Evolutionary conservation across 2,797 vertebrate genomes (phyloP).

Genomic region (Lagorchestes hirsutus): DNA sequence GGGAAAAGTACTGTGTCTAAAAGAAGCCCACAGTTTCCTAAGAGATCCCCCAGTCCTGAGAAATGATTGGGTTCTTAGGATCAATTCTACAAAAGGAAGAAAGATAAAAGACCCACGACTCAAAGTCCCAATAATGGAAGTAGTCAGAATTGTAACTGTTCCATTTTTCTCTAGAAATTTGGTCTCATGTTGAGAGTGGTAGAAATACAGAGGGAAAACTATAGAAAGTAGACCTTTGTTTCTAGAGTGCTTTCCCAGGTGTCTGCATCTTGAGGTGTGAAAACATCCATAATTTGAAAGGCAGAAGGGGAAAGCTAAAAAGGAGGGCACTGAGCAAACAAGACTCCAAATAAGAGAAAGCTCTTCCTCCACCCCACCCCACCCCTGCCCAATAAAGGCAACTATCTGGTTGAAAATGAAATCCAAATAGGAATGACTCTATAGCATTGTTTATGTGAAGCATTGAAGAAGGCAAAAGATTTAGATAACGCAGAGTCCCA

Average conservation of each 20-base stretch:
- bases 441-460: neutral
- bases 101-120: constrained; percentile 7
- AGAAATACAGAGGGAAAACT: constrained; percentile 4
- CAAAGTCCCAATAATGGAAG: neutral
- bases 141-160: neutral
- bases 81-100: neutral
- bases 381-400: neutral
- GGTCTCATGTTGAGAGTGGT: neutral
- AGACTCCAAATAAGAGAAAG: constrained; percentile 9
- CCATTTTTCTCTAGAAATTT: neutral
- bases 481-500: neutral
- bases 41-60: neutral
- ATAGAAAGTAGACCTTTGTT: neutral
- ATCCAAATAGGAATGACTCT: neutral
- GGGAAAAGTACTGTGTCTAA: neutral
- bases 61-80: constrained; percentile 1
- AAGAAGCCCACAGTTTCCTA: constrained; percentile 6
- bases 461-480: neutral
- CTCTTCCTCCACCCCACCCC: too few relatives aligned
- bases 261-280: constrained; percentile 1
- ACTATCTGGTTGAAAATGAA: neutral
- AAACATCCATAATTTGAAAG: constrained; percentile 10
- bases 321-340: constrained; percentile 34
- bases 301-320: neutral
- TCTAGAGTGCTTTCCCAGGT: constrained; percentile 37